Evolutionary conservation across 2,113 vertebrate species (phyloP).

Genomic region (Hydropotes inermis): DNA sequence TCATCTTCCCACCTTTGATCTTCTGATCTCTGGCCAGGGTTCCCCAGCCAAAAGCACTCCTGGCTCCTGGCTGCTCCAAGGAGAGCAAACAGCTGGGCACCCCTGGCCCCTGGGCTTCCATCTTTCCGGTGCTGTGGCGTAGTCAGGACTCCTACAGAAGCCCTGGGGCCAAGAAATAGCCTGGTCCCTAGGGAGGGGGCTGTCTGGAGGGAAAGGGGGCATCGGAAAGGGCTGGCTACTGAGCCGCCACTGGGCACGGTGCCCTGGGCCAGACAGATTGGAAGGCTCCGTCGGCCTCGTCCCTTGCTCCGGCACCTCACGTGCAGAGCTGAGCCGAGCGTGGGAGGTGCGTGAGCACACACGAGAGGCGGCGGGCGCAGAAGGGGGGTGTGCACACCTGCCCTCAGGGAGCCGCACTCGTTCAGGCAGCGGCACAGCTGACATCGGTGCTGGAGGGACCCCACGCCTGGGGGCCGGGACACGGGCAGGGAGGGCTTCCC

Average conservation of each 20-base stretch:
- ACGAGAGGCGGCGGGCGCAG: background rate
- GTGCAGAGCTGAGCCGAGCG: background rate
- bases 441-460: background rate
- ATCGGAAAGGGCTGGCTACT: background rate
- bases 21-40: slow-evolving; percentile 62
- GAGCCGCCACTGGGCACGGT: background rate
- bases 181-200: background rate
- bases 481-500: background rate
- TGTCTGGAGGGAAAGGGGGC: background rate
- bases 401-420: background rate
- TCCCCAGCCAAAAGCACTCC: slow-evolving; percentile 68
- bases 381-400: background rate
- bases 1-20: slow-evolving; percentile 65
- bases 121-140: background rate
- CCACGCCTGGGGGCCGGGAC: background rate
- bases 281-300: background rate
- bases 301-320: background rate
- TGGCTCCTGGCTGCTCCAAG: slow-evolving; percentile 61
- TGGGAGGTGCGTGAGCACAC: background rate
- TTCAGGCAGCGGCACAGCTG: background rate
- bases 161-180: background rate
- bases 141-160: background rate
- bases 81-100: slow-evolving; percentile 49
- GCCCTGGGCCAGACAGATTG: background rate
- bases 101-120: background rate